Percentiles rank a stretch among this genome's conserved stretches.
Evolutionary conservation across 2,113 vertebrate species (phyloP).

Genomic region (Rhineura floridana): DNA sequence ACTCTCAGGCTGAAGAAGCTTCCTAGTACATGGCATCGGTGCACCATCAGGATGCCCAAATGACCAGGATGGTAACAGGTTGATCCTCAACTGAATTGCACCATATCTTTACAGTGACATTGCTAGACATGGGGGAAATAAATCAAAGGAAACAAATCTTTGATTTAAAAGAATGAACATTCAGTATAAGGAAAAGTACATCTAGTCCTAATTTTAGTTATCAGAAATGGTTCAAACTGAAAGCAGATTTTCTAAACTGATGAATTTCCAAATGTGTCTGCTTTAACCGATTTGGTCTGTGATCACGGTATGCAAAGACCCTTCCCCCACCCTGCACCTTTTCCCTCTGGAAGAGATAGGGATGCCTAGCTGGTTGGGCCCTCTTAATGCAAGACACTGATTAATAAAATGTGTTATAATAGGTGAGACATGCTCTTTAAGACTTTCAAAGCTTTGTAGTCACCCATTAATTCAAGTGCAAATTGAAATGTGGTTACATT

Average conservation of each 20-base stretch:
- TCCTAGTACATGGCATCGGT: too few relatives aligned
- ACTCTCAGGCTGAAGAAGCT: too few relatives aligned
- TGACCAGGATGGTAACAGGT: background rate
- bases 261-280: constrained; percentile 19
- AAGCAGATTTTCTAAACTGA: constrained; percentile 25
- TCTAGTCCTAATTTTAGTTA: background rate
- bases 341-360: constrained; percentile 52
- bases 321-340: background rate
- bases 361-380: constrained; percentile 33
- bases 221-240: constrained; percentile 40
- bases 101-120: constrained; percentile 29
- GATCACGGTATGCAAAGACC: background rate
- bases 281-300: background rate
- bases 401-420: constrained; percentile 67
- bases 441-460: constrained; percentile 61
- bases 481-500: constrained; percentile 64
- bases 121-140: constrained; percentile 35
- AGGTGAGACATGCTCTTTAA: constrained; percentile 61
- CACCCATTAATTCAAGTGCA: constrained; percentile 56
- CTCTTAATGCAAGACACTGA: constrained; percentile 55
- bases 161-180: constrained; percentile 29
- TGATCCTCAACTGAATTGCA: background rate
- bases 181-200: constrained; percentile 12
- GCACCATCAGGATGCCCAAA: background rate
- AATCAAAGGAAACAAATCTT: constrained; percentile 32